A percentile compares a stretch with the other conserved stretches of the same genome.
Conservation (phyloP, 2,797 vertebrate species). For the Coracias cyanogaster region DNA sequence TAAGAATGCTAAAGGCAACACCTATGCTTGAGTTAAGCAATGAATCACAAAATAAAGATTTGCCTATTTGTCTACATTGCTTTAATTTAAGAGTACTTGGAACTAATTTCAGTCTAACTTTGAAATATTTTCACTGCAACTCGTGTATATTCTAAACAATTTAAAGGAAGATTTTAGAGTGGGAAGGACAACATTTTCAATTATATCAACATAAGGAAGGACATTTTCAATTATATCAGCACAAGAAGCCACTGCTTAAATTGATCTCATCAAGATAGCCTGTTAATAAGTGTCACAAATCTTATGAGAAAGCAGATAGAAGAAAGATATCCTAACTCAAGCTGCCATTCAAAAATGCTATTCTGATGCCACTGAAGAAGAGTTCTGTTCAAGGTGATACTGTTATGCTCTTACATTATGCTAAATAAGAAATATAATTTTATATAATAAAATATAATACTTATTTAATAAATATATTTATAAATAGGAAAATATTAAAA, state of each 20-base stretch:
- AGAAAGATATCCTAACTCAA: neutral
- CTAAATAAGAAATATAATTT: neutral
- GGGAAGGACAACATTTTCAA: neutral
- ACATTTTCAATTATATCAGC: neutral
- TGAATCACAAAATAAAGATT: neutral
- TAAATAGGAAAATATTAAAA: too few relatives aligned
- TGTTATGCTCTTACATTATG: neutral
- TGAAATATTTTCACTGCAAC: neutral
- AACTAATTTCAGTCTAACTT: neutral
- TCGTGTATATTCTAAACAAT: neutral
- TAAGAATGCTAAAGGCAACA: neutral
- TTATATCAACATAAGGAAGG: neutral
- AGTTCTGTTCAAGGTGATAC: neutral
- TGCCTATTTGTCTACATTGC: neutral
- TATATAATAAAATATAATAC: too few relatives aligned
- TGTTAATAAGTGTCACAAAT: neutral
- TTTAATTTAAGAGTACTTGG: neutral
- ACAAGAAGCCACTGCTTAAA: neutral
- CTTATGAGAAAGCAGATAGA: neutral
- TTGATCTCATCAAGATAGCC: neutral
- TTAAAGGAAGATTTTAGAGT: neutral
- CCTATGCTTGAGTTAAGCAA: neutral
- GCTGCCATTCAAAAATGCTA: neutral
- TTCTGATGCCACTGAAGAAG: neutral
- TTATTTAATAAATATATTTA: too few relatives aligned